Evolutionary conservation across 1,140 invertebrate genomes (phyloP).

Genomic region (Leguminivora glycinivorella): DNA sequence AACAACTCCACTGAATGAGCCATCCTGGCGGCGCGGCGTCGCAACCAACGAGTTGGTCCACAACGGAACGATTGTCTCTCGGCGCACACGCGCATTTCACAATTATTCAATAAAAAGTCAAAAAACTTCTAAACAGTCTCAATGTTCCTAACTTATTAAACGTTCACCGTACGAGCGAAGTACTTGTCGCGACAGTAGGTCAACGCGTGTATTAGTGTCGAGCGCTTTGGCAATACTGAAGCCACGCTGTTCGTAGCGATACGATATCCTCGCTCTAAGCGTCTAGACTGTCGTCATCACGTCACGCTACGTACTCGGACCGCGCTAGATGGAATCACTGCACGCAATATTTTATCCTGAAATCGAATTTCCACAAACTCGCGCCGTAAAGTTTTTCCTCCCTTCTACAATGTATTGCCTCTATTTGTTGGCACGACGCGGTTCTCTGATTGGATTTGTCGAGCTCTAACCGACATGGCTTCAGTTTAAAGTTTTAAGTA

Average conservation of each 20-base stretch:
- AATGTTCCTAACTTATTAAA: slow-evolving; percentile 28
- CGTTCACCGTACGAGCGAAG: slow-evolving; percentile 29
- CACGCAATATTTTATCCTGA: slow-evolving; percentile 15
- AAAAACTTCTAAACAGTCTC: slow-evolving; percentile 29
- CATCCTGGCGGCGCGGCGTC: slow-evolving; percentile 59
- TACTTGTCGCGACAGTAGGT: slow-evolving; percentile 15
- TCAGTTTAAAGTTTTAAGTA: slow-evolving; percentile 17
- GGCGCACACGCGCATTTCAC: slow-evolving; percentile 68
- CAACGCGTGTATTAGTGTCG: slow-evolving; percentile 48
- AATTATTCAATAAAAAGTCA: slow-evolving; percentile 37
- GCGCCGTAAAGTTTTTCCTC: not conserved
- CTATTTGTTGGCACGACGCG: not conserved
- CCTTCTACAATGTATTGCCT: not conserved
- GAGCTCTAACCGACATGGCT: slow-evolving; percentile 11
- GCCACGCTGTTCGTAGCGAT: slow-evolving; percentile 39
- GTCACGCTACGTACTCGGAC: slow-evolving; percentile 14
- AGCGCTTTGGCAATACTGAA: slow-evolving; percentile 63
- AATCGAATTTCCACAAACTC: not conserved
- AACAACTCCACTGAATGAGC: slow-evolving; percentile 71
- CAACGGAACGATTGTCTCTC: slow-evolving; percentile 64
- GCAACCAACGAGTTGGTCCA: slow-evolving; percentile 61
- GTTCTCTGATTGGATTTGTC: slow-evolving; percentile 29
- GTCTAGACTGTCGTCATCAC: slow-evolving; percentile 44
- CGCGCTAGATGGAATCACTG: not conserved
- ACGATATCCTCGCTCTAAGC: slow-evolving; percentile 49